Percentiles rank a stretch among this genome's conserved stretches.
Evolutionary conservation across 1,140 invertebrate genomes (phyloP).

Genomic region (Harlomillsia oculata): DNA sequence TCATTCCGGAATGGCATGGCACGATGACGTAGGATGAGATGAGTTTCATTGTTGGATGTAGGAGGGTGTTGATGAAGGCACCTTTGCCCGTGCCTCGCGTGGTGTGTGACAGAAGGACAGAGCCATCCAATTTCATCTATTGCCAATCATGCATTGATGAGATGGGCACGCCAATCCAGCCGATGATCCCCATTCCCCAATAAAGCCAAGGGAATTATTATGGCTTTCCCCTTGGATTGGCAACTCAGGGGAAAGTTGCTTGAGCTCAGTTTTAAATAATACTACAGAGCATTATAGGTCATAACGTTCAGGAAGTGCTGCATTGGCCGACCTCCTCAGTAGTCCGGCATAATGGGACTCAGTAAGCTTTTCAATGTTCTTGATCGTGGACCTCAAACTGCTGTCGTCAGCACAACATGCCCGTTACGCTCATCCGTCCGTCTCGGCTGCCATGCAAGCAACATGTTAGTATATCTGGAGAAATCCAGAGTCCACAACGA

Average conservation of each 20-base stretch:
- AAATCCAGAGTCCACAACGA: too few relatives aligned
- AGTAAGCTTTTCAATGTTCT: conserved; percentile 35
- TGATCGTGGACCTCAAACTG: conserved; percentile 29
- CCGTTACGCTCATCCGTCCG: conserved; percentile 7
- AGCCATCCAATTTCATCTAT: conserved; percentile 36
- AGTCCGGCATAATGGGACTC: conserved; percentile 33
- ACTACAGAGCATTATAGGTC: conserved; percentile 36
- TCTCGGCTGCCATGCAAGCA: not conserved
- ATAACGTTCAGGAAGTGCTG: conserved; percentile 37
- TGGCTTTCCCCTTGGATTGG: conserved; percentile 15
- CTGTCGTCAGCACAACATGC: conserved; percentile 30
- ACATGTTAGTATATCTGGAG: too few relatives aligned
- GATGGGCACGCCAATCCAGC: conserved; percentile 30
- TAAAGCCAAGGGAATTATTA: conserved; percentile 30
- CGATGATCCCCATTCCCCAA: conserved; percentile 24
- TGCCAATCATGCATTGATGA: conserved; percentile 37
- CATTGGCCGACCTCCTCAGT: conserved; percentile 34
- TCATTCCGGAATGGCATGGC: too few relatives aligned
- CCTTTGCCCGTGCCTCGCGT: not conserved
- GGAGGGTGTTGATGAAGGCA: too few relatives aligned
- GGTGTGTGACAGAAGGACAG: conserved; percentile 4
- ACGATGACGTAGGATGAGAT: too few relatives aligned
- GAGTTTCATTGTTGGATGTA: too few relatives aligned
- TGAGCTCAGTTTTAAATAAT: conserved; percentile 36
- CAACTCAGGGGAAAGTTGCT: conserved; percentile 22